These are phyloP conservation scores for Macquaria australasica DNA, from an alignment of 2,113 vertebrate species.

Conservation along the genomic window DNA sequence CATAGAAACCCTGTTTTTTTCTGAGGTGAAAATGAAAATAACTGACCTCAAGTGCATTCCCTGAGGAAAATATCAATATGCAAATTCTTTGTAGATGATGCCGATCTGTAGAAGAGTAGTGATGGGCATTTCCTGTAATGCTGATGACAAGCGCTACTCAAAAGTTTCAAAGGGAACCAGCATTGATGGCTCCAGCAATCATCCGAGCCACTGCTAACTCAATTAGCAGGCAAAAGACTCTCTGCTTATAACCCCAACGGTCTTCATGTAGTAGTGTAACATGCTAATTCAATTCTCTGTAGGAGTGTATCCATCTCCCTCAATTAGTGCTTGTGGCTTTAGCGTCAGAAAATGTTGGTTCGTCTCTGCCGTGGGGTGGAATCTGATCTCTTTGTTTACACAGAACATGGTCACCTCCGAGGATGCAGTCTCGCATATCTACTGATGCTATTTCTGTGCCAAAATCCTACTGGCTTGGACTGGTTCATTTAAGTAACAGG, in stretches of 20 bases:
- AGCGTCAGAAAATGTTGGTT: conserved; percentile 18
- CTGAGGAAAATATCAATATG: background rate
- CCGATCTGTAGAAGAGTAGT: background rate
- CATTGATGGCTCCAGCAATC: background rate
- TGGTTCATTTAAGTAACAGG: conserved; percentile 7
- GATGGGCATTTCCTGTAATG: conserved; percentile 13
- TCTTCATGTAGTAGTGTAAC: conserved; percentile 19
- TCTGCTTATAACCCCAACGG: conserved; percentile 8
- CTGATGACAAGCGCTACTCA: conserved; percentile 10
- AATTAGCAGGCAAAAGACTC: conserved; percentile 29
- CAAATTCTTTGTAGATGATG: background rate
- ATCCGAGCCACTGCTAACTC: conserved; percentile 37
- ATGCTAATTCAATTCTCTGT: conserved; percentile 56
- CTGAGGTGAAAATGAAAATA: conserved; percentile 5
- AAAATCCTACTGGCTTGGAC: background rate
- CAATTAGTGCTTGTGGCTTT: conserved; percentile 46
- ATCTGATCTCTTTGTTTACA: conserved; percentile 49
- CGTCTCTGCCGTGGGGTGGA: background rate
- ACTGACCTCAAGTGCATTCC: background rate
- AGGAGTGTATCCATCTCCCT: conserved; percentile 48
- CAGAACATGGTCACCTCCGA: background rate
- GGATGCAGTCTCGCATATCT: conserved; percentile 1
- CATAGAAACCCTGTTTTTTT: background rate
- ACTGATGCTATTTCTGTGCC: conserved; percentile 1
- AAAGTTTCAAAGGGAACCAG: conserved; percentile 17